These are phyloP conservation scores for Trachelus iudaicus DNA, from an alignment of 2,888 invertebrate genomes.

Conservation along the genomic window DNA sequence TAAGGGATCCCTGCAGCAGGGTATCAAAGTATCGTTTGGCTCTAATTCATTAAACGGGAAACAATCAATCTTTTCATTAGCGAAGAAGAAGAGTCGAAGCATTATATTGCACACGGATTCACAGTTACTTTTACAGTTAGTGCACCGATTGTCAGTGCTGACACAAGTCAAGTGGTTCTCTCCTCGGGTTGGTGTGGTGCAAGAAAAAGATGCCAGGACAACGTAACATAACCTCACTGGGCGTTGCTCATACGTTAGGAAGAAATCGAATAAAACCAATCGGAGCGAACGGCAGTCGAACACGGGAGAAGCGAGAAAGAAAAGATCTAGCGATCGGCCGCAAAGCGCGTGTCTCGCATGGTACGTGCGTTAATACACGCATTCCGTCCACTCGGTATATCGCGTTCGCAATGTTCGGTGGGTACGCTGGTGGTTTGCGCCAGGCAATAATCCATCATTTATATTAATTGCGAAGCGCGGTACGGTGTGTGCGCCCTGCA, in stretches of 20 bases:
- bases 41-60: neutral
- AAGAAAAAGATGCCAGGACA: neutral
- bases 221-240: neutral
- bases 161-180: neutral
- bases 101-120: neutral
- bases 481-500: conserved; percentile 37
- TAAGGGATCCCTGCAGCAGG: neutral
- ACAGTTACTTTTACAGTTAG: neutral
- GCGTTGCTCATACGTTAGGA: neutral
- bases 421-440: neutral
- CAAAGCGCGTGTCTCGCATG: neutral
- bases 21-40: neutral
- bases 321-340: neutral
- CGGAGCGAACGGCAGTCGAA: neutral
- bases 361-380: neutral
- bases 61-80: neutral
- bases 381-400: neutral
- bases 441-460: conserved; percentile 58
- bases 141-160: neutral
- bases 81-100: neutral
- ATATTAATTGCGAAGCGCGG: conserved; percentile 60
- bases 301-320: neutral
- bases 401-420: neutral
- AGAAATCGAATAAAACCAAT: neutral
- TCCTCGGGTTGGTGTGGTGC: neutral